phyloP scores from a whole-genome alignment of 2,888 invertebrate genomes.

The Leptopilina syphax region DNA sequence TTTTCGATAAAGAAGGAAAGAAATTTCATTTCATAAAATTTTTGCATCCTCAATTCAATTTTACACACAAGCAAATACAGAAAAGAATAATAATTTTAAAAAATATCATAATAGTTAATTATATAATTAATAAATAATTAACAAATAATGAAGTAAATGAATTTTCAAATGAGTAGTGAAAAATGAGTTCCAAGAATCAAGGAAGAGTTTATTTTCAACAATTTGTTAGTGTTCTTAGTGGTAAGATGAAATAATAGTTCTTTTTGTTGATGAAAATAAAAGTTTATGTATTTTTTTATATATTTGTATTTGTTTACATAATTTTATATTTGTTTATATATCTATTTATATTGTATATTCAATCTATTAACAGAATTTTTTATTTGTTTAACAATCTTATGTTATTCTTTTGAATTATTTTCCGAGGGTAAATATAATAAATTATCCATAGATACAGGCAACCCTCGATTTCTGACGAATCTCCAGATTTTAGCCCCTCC shows the following conservation, averaged over 20 bases:
- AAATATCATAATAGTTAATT: not conserved
- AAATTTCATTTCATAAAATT: not conserved
- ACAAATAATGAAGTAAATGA: not conserved
- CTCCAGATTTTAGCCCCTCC: no score
- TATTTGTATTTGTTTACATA: no score
- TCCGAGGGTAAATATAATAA: no score
- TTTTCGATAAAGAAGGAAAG: not conserved
- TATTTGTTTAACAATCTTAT: no score
- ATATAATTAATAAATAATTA: not conserved
- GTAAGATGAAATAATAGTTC: not conserved
- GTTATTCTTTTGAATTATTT: no score
- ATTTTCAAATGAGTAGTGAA: not conserved
- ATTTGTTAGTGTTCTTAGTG: not conserved
- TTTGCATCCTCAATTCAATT: not conserved
- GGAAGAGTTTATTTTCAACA: constrained; percentile 6
- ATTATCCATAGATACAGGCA: no score
- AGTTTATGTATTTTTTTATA: not conserved
- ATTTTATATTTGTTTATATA: no score
- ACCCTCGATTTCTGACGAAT: no score
- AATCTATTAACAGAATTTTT: no score
- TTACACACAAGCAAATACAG: not conserved
- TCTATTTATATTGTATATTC: no score
- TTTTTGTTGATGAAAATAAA: not conserved
- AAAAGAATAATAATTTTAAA: no score
- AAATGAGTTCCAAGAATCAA: not conserved